Conservation (phyloP, 2,888 invertebrate genomes). For the Nomada goodeniana region DNA sequence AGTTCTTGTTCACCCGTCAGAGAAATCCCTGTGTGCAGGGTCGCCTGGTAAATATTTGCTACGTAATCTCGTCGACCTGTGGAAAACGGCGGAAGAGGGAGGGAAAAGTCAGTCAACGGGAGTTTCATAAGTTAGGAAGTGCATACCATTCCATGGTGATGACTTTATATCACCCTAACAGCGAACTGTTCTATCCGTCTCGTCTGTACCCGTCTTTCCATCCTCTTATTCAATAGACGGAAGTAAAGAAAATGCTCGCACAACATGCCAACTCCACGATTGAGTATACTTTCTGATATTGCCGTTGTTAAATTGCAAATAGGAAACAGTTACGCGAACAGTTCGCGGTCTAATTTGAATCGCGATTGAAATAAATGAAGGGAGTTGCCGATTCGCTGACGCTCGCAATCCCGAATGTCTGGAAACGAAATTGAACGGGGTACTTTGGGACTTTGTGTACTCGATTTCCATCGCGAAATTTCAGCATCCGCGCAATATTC, state of each 20-base stretch:
- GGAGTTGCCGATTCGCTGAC: neutral
- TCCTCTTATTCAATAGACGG: neutral
- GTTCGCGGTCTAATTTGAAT: no score
- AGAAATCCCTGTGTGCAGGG: neutral
- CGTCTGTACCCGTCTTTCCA: neutral
- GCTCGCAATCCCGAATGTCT: neutral
- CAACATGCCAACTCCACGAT: no score
- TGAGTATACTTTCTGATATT: no score
- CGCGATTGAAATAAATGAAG: no score
- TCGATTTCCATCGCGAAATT: neutral
- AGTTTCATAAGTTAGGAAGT: neutral
- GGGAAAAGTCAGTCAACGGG: neutral
- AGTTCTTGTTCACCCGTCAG: no score
- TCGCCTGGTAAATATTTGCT: constrained; percentile 11
- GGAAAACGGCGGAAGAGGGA: neutral
- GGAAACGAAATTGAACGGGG: neutral
- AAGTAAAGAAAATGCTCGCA: no score
- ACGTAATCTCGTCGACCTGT: neutral
- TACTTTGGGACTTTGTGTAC: neutral
- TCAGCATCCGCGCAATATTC: no score
- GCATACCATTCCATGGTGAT: neutral
- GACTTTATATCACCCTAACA: neutral
- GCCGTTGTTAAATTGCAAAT: no score
- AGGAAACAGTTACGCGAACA: no score
- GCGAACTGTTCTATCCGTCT: neutral